phyloP scores from a whole-genome alignment of 1,140 invertebrate species.

The Coboldia fuscipes region DNA sequence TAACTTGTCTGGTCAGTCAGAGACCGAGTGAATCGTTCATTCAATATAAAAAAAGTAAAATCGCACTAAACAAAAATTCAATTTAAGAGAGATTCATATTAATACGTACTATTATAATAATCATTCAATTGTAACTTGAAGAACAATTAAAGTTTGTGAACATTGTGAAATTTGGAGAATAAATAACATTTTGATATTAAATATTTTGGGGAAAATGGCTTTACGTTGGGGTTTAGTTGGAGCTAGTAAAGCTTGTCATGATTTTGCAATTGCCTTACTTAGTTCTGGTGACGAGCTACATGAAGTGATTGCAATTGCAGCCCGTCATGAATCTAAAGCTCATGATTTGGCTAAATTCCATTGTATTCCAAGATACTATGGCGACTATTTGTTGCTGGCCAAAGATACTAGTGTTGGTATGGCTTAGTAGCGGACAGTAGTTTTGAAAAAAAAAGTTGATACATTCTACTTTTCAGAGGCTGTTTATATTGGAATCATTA shows the following conservation, averaged over 20 bases:
- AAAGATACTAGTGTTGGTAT: slow-evolving; percentile 43
- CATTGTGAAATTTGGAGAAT: too few species aligned
- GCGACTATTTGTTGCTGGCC: slow-evolving; percentile 45
- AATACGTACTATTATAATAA: too few species aligned
- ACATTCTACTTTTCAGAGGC: too few species aligned
- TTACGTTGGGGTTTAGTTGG: slow-evolving; percentile 48
- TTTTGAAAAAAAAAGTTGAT: slow-evolving; percentile 21
- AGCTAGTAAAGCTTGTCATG: slow-evolving; percentile 49
- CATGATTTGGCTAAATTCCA: slow-evolving; percentile 44
- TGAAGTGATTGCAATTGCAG: slow-evolving; percentile 42
- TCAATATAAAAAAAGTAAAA: too few species aligned
- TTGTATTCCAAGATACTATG: slow-evolving; percentile 40
- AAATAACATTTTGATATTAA: too few species aligned
- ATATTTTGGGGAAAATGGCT: slow-evolving; percentile 11
- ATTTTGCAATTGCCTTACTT: slow-evolving; percentile 48
- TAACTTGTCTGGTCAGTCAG: too few species aligned
- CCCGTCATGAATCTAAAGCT: slow-evolving; percentile 37
- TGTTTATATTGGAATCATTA: slow-evolving; percentile 54
- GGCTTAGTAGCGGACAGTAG: too few species aligned
- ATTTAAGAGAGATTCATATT: too few species aligned
- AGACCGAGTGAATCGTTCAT: too few species aligned
- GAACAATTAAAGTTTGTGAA: too few species aligned
- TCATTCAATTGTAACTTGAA: too few species aligned
- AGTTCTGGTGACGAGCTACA: slow-evolving; percentile 36
- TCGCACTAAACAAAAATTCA: too few species aligned